phyloP scores from a whole-genome alignment of 2,797 vertebrate species.

The Leptatherina wallacei region DNA sequence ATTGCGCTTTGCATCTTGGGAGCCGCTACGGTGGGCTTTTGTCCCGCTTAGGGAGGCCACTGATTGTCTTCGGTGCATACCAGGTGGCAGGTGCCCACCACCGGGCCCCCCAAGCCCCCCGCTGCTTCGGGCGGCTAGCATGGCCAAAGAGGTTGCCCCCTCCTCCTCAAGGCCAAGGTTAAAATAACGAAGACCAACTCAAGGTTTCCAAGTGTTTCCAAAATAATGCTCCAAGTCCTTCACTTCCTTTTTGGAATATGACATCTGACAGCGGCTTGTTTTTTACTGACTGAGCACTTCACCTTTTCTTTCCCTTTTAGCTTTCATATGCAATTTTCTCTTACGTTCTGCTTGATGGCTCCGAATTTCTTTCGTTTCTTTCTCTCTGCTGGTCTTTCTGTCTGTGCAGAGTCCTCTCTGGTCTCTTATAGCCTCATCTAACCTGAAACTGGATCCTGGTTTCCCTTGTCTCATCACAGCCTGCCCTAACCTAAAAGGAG shows the following conservation, averaged over 20 bases:
- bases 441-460: conserved; percentile 90
- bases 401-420: conserved; percentile 59
- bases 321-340: not conserved
- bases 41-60: conserved; percentile 80
- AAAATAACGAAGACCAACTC: conserved; percentile 17
- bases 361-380: conserved; percentile 24
- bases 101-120: conserved; percentile 75
- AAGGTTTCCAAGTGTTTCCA: conserved; percentile 8
- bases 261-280: not conserved
- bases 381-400: conserved; percentile 42
- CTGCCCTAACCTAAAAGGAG: conserved; percentile 71
- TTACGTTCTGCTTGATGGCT: not conserved
- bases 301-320: not conserved
- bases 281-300: not conserved
- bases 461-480: conserved; percentile 74
- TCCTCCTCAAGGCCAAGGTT: conserved; percentile 59
- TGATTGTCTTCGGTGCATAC: conserved; percentile 85
- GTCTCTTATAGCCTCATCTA: conserved; percentile 86
- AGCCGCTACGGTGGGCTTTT: conserved; percentile 78
- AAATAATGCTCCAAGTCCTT: conserved; percentile 1
- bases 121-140: conserved; percentile 90
- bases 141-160: conserved; percentile 60
- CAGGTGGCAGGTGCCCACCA: conserved; percentile 73
- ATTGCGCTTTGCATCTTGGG: conserved; percentile 80
- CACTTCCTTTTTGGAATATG: conserved; percentile 4